These are phyloP conservation scores for Etheostoma spectabile DNA, from an alignment of 2,113 vertebrate genomes.

Conservation along the genomic window DNA sequence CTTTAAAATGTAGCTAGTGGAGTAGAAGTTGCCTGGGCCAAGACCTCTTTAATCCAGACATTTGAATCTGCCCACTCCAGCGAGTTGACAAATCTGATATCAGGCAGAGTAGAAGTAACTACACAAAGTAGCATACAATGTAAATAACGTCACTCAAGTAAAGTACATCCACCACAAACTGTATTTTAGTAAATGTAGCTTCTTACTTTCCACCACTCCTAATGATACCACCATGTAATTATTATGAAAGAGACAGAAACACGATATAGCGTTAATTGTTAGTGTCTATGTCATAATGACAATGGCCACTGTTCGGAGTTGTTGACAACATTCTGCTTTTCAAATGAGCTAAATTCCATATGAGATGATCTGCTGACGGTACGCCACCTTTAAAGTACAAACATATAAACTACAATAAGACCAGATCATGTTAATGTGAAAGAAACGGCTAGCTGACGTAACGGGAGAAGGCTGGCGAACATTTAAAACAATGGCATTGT, in stretches of 20 bases:
- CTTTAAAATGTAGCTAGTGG: background rate
- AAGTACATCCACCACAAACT: background rate
- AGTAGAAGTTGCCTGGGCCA: background rate
- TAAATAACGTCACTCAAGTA: background rate
- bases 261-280: no score
- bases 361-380: background rate
- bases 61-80: no score
- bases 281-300: background rate
- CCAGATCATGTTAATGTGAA: background rate
- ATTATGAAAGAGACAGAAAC: background rate
- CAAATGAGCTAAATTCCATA: background rate
- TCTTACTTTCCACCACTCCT: background rate
- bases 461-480: background rate
- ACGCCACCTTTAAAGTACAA: background rate
- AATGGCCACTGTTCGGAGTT: background rate
- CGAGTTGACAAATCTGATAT: no score
- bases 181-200: background rate
- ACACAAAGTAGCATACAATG: background rate
- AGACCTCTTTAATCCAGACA: no score
- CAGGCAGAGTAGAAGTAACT: no score
- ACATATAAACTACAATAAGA: background rate
- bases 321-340: background rate
- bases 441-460: background rate
- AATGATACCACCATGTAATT: no score
- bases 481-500: slow-evolving; percentile 33